Evolutionary conservation across 2,113 vertebrate genomes (phyloP).

Genomic region (Sorex araneus): DNA sequence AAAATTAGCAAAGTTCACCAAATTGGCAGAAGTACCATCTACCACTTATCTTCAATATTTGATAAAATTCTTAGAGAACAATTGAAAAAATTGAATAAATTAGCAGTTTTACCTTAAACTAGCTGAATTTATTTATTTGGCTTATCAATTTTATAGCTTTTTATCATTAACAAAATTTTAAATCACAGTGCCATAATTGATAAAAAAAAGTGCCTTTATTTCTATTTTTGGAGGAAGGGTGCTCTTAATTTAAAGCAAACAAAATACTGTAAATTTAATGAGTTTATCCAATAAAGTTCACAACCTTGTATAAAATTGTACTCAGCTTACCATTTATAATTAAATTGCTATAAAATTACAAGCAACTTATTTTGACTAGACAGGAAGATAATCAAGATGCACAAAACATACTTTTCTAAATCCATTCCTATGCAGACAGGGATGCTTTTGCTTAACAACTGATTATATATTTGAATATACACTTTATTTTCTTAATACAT

Average conservation of each 20-base stretch:
- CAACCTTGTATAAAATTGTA: not conserved
- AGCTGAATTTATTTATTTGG: not conserved
- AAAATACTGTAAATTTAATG: not conserved
- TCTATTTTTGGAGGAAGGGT: not conserved
- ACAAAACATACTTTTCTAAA: not conserved
- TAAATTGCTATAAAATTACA: not conserved
- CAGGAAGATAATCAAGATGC: not conserved
- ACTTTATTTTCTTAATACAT: too few species aligned
- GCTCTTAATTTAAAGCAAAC: not conserved
- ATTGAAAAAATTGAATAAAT: not conserved
- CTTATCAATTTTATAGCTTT: too few species aligned
- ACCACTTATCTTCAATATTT: not conserved
- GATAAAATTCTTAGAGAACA: not conserved
- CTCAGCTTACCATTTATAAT: not conserved
- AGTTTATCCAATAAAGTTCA: not conserved
- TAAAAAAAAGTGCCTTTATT: not conserved
- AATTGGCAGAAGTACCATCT: not conserved
- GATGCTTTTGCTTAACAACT: too few species aligned
- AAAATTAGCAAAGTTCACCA: not conserved
- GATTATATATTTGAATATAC: too few species aligned
- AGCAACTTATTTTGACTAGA: not conserved
- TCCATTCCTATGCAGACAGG: too few species aligned
- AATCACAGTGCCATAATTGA: not conserved
- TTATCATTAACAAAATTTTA: too few species aligned
- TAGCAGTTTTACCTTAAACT: not conserved